Conservation (phyloP, 2,797 vertebrate genomes). For the Premnoplex brunnescens region DNA sequence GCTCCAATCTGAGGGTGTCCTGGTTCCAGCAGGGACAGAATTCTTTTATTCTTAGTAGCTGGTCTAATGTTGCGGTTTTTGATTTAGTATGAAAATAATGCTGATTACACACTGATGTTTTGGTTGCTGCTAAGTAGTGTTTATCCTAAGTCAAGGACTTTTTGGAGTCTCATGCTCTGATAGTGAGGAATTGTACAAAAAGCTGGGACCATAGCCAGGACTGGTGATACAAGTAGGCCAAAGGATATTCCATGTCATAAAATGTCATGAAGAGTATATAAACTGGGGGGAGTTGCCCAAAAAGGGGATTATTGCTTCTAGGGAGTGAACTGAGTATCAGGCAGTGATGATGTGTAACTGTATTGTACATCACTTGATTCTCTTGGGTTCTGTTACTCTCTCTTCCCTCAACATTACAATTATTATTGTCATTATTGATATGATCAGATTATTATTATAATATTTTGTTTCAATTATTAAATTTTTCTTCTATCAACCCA, state of each 20-base stretch:
- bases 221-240: neutral
- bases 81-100: neutral
- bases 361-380: neutral
- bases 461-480: neutral
- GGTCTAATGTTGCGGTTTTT: rapidly evolving
- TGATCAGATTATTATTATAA: too few relatives aligned
- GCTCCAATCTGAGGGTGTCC: neutral
- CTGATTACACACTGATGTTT: neutral
- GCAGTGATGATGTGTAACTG: neutral
- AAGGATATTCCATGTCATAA: neutral
- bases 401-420: neutral
- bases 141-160: neutral
- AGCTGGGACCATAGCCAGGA: neutral
- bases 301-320: neutral
- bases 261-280: neutral
- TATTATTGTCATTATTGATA: neutral
- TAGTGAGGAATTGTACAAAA: neutral
- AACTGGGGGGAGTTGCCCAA: rapidly evolving
- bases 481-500: neutral
- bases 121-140: neutral
- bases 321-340: neutral
- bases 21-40: rapidly evolving
- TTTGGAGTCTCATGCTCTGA: neutral
- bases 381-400: neutral
- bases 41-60: neutral